Evolutionary conservation across 23 tunicate species (phyloP), one percentile per base, ranked within the genome.

Genomic region (Ascidia mentula): DNA sequence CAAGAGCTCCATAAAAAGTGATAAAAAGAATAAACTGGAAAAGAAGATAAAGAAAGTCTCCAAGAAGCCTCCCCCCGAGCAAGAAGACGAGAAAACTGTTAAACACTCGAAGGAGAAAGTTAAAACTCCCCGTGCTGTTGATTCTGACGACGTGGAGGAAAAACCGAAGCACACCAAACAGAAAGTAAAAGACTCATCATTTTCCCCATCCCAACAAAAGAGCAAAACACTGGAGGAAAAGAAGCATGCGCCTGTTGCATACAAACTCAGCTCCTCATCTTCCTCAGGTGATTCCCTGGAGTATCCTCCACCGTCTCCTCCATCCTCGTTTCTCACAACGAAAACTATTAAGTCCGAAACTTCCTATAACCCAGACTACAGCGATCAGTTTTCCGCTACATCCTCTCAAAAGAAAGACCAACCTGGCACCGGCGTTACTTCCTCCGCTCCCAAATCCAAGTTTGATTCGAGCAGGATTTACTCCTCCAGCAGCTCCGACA

Each of bases 321-420:
- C 87, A 37, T 91, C 90, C 26, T 77, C 97, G 20, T 46, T 73
- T 26, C 81, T 91, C 45, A 82, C 83, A 20, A 82, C 88, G 3
- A 83, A 91, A 46, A 91, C 97, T 9, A 91, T 91, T 70, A 91
- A 86, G 65, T 76, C 76, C 36, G 87, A 91, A 34, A 82, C 90
- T 1, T 45, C 82, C 22, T 22, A 84, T 34, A 86, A 89, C 28
- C 76, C 87, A 6, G 82, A 72, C 7, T 42, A 42, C 53, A 42
- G 15, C 15, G 53, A 42, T 42, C 53, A 42, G 15, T 42, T 42
- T 15, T 42, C 53, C 15, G 53, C 53, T 42, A 9, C 53, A 9
- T 12, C 53, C 53, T 42, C 53, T 9, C 53, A 9, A 15, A 42
- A 42, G 15, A 42, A 42, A 15, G 53, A 42, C 12, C n/a, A n/a